These are phyloP conservation scores for Amaurobius ferox DNA, from an alignment of 2,888 invertebrate species.

Conservation along the genomic window DNA sequence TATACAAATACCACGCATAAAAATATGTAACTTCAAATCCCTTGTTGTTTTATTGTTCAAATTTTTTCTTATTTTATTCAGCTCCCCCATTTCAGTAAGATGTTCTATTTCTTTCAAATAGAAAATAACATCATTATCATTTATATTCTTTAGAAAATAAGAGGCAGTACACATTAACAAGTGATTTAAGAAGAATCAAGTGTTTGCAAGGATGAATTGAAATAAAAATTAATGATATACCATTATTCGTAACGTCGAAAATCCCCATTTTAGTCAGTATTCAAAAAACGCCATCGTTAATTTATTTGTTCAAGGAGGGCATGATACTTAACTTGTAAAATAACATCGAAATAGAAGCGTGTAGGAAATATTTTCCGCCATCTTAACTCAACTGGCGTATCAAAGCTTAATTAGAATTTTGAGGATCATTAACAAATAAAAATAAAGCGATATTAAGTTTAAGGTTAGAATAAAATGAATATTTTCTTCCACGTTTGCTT, in stretches of 20 bases:
- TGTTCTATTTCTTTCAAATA: neutral
- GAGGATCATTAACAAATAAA: too few species aligned
- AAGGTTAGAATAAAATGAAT: too few species aligned
- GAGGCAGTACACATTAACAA: neutral
- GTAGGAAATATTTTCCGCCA: neutral
- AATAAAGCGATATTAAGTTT: too few species aligned
- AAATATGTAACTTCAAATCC: too few species aligned
- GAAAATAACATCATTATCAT: neutral
- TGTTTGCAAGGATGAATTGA: neutral
- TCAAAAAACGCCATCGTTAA: neutral
- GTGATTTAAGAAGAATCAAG: neutral
- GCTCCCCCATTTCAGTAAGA: neutral
- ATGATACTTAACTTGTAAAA: neutral
- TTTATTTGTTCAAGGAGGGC: neutral
- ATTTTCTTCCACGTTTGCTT: too few species aligned
- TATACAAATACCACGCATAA: too few species aligned
- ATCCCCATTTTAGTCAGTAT: neutral
- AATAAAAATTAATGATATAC: neutral
- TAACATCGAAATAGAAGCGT: neutral
- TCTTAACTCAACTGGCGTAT: neutral
- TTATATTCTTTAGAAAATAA: neutral
- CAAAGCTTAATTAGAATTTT: too few species aligned
- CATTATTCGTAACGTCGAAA: neutral
- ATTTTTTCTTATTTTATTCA: too few species aligned
- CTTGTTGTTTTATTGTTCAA: too few species aligned